Evolutionary conservation across 2,113 vertebrate species (phyloP), one percentile per base, ranked within the genome.

Genomic region (Phaetusa simplex): DNA sequence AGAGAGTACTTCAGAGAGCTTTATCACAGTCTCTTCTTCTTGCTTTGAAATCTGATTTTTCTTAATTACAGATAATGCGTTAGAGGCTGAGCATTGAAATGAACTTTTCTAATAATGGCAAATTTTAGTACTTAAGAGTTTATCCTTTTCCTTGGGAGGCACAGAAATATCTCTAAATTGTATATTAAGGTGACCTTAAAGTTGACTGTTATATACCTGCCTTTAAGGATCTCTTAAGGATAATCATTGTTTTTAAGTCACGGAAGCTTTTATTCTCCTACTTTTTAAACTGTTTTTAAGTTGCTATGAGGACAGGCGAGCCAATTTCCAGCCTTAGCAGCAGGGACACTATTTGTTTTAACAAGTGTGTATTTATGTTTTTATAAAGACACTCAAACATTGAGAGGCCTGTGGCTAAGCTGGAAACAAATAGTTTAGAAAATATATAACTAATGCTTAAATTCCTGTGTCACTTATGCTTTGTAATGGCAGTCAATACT

Each of bases 11-110:
- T 93, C 90, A 91, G 38, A 91, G 34, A 67, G n/a, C 42, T 95
- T 93, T 91, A 77, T 94, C 96, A 91, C 97, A 86, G 91, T 92
- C 95, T 94, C 79, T 62, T 73, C 94, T 96, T 97, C 97, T 97
- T 97, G 94, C 97, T 98, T 98, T 98, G 96, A 96, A 67, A 79
- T 93, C 62, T 55, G 92, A 76, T 96, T 98, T 97, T 97, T 97
- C 96, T 79, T 96, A 95, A 97, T 98, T 97, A 93, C 64, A 61
- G 85, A 50, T 80, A 77, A 86, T 1, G 14, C 82, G 32, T 58
- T 27, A 79, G 64, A 71, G 61, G 42, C 70, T 82, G 83, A 94
- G 91, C 77, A 47, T 6, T 74, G 58, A 90, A 83, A 69, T 74
- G 36, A 52, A 52, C 40, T 89, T 91, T 82, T 80, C 55, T 79